Base-by-base conservation (phyloP, 2,888 invertebrate species). In the Caenorhabditis sulstoni region DNA sequence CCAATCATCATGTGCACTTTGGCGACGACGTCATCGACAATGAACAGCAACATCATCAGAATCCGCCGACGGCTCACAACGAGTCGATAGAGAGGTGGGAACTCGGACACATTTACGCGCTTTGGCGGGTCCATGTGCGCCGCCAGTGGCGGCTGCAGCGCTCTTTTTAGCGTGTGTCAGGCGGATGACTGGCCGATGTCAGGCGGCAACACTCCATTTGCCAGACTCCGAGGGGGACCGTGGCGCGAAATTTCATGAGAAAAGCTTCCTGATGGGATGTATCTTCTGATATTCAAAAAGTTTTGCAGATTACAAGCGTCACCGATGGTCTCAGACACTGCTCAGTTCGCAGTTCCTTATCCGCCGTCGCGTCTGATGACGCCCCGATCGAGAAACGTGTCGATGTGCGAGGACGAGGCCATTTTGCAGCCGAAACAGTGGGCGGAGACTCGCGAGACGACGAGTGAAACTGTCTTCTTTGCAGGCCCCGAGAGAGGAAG, bases 361-460 rank as follows among this genome's bases (percentile, higher is more conserved):
- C 39, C 49, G 23, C 53, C 70, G 20, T 41, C 53, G 16, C 62
- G 71, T 4, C 39, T 71, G 1, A 68, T 59, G 58, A 59, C 58
- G 45, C 66, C 67, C 9, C 44, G 76, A 29, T 76, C 76, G 18
- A 58, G 78, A 29, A 78, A 78, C 39, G 73, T 78, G 22, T 78
- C 78, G 14, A 66, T 78, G 71, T 78, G 78, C 62, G 78, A 78
- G 39, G 78, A 78, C 39, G 78, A 78, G 49, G 9, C 73, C 5
- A 78, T 78, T 57, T 22, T 73, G 11, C 61, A 71, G 35, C 55
- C 73, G 9, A 78, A 73, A 49, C 52, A 20, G 68, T 66, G 18
- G 23, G 44, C 16, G 41, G n/a, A 22, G 5, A 22, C 7, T 3
- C 39, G n/a, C n/a, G n/a, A n/a, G n/a, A 41, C 39, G 16, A 22